Conservation (phyloP, 2,113 vertebrate species). For the Seriola aureovittata region DNA sequence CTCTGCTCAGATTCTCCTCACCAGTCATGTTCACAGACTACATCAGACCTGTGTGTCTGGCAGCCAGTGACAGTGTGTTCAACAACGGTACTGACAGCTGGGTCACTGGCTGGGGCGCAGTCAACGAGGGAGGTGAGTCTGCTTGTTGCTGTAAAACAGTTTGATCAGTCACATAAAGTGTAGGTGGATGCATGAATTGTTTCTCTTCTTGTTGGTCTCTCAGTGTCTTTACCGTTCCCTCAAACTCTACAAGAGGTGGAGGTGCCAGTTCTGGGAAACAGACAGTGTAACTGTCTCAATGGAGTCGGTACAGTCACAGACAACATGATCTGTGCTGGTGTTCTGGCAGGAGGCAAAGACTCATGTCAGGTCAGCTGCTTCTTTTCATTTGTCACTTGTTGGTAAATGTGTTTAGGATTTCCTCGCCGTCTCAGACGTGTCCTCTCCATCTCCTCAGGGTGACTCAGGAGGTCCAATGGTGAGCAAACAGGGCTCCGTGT, state of each 20-base stretch:
- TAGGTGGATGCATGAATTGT: slow-evolving; percentile 69
- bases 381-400: neutral
- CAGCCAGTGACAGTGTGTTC: neutral
- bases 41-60: slow-evolving; percentile 3
- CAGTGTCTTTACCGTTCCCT: slow-evolving; percentile 55
- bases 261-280: slow-evolving; percentile 74
- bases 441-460: slow-evolving; percentile 77
- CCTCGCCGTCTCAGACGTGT: neutral
- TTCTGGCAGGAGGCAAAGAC: slow-evolving; percentile 82
- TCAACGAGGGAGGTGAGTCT: neutral
- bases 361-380: slow-evolving; percentile 72
- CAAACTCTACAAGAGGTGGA: slow-evolving; percentile 76
- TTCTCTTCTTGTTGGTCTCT: neutral
- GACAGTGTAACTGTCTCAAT: slow-evolving; percentile 73
- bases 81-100: neutral
- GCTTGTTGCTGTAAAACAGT: neutral
- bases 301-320: slow-evolving; percentile 69
- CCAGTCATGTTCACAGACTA: neutral
- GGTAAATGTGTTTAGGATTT: neutral
- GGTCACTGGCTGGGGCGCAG: neutral
- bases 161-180: slow-evolving; percentile 53
- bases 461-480: slow-evolving; percentile 91
- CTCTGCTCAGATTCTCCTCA: neutral
- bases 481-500: slow-evolving; percentile 79
- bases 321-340: slow-evolving; percentile 88